phyloP scores from a whole-genome alignment of 2,113 vertebrate genomes.

The Nibea albiflora region DNA sequence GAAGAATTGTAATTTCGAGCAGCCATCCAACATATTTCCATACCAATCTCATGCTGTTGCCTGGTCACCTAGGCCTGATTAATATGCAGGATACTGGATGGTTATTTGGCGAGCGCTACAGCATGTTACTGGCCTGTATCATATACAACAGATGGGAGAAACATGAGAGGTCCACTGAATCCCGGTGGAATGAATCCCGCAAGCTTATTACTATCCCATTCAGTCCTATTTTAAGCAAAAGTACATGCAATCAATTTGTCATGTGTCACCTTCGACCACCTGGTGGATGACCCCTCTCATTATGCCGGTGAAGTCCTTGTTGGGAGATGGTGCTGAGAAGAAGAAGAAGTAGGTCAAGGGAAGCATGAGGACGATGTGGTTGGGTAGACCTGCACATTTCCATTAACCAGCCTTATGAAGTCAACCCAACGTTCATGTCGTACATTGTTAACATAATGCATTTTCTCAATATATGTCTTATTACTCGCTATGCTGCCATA shows the following conservation, averaged over 20 bases:
- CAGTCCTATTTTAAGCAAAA: constrained; percentile 56
- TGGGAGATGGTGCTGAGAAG: constrained; percentile 10
- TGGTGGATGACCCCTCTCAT: constrained; percentile 48
- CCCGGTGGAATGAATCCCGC: constrained; percentile 35
- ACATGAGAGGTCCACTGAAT: constrained; percentile 11
- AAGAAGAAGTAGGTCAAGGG: constrained; percentile 67
- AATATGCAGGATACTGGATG: constrained; percentile 37
- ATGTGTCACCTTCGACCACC: constrained; percentile 57
- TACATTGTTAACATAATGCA: not conserved
- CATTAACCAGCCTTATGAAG: not conserved
- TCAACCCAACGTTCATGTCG: not conserved
- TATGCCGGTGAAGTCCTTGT: constrained; percentile 39
- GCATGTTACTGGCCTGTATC: constrained; percentile 27
- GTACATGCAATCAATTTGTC: constrained; percentile 65
- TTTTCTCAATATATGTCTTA: not conserved
- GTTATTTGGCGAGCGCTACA: constrained; percentile 13
- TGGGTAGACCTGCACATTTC: constrained; percentile 31
- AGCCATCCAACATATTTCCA: not conserved
- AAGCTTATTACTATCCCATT: constrained; percentile 43
- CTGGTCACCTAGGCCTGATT: constrained; percentile 25
- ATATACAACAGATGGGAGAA: constrained; percentile 48
- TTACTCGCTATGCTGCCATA: not conserved
- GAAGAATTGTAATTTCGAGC: constrained; percentile 24
- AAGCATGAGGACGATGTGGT: constrained; percentile 15
- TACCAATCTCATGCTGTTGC: not conserved